Base-by-base conservation (phyloP, 2,888 invertebrate species). In the Cartodere bifasciata region DNA sequence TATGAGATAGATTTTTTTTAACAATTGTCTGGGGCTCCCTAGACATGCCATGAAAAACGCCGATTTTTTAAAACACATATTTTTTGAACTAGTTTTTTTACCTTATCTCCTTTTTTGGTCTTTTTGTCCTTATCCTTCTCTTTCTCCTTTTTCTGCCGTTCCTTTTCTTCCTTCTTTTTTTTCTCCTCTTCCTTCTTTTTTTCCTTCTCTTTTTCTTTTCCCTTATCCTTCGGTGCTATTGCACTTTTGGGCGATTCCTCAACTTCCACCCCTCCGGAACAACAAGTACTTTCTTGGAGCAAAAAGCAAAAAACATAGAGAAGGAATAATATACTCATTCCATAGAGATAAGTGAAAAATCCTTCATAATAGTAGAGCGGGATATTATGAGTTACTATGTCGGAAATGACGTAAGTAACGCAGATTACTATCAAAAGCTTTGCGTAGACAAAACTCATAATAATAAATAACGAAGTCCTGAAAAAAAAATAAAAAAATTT, bases 371-470 rank as follows among this genome's bases (percentile, higher is more conserved):
- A 91, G 63, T 84, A 82, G 41, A 86, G 75, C 42, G 90, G 90
- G 47, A 91, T 72, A 62, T 83, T 84, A 66, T 87, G 84, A 45
- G 90, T 90, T 55, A 88, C 84, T 53, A 90, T 87, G 67, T 94
- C 90, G 53, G 91, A 87, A 62, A 92, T 80, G 50, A 92, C 88
- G 63, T 91, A 87, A 41, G 90, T 88, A 58, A 91, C 72, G 67
- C 92, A 94, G 37, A 91, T 77, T 47, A 92, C 88, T 47, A 92
- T 82, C 60, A 92, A 68, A 40, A 92, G 77, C 64, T 92, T 88
- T 53, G 90, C 91, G 67, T 94, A 94, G 55, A 92, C 84, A 67
- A 90, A 86, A 64, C 92, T 92, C 70, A 90, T 83, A 62, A 90
- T 85, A 65, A 91, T 90, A 70, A 90, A 90, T 50, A 88, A 70